A percentile compares a stretch with the other conserved stretches of the same genome.
Evolutionary conservation across 2,888 invertebrate genomes (phyloP).

Genomic region (Abrostola tripartita): DNA sequence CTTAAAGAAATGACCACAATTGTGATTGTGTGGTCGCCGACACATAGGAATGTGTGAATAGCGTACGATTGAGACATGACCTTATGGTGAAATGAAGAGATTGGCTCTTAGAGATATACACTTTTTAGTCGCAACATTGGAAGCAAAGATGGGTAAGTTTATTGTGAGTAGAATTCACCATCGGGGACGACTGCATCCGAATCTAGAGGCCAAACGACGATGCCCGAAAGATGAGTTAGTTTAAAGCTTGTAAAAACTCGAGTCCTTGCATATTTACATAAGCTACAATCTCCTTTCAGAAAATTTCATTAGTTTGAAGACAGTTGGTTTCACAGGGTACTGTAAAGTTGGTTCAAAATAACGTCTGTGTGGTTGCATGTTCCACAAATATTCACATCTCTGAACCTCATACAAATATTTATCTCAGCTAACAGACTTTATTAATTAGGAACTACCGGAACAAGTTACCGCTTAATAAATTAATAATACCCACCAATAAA

Average conservation of each 20-base stretch:
- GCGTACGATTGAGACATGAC: constrained; percentile 35
- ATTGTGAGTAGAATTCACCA: background rate
- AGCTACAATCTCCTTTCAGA: too few relatives aligned
- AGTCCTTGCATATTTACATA: too few relatives aligned
- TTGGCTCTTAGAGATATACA: constrained; percentile 1
- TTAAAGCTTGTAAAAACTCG: too few relatives aligned
- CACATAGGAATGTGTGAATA: constrained; percentile 8
- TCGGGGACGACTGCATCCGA: too few relatives aligned
- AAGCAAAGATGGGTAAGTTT: background rate
- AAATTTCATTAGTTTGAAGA: too few relatives aligned
- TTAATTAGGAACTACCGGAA: background rate
- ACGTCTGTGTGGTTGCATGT: too few relatives aligned
- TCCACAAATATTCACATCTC: too few relatives aligned
- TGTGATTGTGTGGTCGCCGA: constrained; percentile 26
- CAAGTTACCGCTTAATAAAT: constrained; percentile 34
- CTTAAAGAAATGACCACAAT: constrained; percentile 30
- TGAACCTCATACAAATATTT: too few relatives aligned
- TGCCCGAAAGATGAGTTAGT: too few relatives aligned
- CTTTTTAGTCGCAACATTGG: background rate
- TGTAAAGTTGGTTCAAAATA: too few relatives aligned
- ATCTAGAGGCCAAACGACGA: too few relatives aligned
- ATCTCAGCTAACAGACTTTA: background rate
- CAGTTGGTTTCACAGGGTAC: too few relatives aligned
- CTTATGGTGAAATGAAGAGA: constrained; percentile 16
- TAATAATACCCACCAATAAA: constrained; percentile 34